Conservation (phyloP, 1,140 invertebrate genomes). For the Oryctes rhinoceros region DNA sequence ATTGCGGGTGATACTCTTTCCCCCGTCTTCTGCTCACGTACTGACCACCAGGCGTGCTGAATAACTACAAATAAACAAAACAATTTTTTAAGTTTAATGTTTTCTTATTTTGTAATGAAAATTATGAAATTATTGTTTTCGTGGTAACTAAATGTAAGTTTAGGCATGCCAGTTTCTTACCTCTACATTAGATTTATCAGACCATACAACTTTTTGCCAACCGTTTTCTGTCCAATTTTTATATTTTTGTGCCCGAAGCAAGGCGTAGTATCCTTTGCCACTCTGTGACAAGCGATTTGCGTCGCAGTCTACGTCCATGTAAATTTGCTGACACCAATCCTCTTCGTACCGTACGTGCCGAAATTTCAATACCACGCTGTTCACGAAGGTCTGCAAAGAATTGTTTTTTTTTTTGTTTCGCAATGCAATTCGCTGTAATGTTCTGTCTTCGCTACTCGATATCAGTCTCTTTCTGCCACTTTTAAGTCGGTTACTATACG, state of each 20-base stretch:
- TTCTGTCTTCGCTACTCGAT: constrained; percentile 7
- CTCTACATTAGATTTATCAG: not conserved
- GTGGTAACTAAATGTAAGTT: not conserved
- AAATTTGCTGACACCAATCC: constrained; percentile 12
- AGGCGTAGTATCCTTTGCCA: constrained; percentile 6
- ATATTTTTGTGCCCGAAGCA: constrained; percentile 8
- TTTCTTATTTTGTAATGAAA: too few relatives aligned
- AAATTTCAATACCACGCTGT: not conserved
- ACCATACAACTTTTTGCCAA: not conserved
- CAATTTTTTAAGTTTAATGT: too few relatives aligned
- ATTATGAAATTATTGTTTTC: not conserved
- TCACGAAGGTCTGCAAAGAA: not conserved
- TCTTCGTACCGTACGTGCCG: constrained; percentile 15
- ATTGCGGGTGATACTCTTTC: not conserved
- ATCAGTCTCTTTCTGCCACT: not conserved
- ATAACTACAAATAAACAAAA: too few relatives aligned
- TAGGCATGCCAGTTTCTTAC: not conserved
- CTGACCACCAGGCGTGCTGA: too few relatives aligned
- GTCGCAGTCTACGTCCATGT: too few relatives aligned
- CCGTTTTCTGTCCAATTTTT: not conserved
- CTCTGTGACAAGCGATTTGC: too few relatives aligned
- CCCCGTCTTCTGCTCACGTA: not conserved
- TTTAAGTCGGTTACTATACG: constrained; percentile 26
- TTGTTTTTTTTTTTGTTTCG: not conserved
- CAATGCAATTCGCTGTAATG: not conserved